phyloP scores from a whole-genome alignment of 2,113 vertebrate species.

The Cololabis saira region DNA sequence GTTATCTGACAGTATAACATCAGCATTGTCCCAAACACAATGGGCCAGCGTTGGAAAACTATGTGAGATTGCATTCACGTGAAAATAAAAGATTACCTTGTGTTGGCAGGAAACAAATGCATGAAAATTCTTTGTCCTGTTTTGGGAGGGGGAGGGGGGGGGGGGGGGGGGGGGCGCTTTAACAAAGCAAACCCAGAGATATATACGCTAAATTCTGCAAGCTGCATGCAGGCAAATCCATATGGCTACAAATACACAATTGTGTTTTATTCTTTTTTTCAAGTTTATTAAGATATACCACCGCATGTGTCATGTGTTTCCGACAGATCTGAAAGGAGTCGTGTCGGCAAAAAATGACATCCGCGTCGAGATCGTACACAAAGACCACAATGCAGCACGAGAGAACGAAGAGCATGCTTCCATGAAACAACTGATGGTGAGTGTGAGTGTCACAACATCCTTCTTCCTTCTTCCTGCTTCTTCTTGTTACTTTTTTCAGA shows the following conservation, averaged over 20 bases:
- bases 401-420: conserved; percentile 91
- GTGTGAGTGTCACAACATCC: conserved; percentile 76
- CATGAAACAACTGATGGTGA: conserved; percentile 99
- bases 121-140: conserved; percentile 66
- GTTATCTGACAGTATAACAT: conserved; percentile 78
- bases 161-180: conserved; percentile 34
- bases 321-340: conserved; percentile 94
- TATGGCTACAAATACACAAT: conserved; percentile 55
- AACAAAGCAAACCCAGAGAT: conserved; percentile 44
- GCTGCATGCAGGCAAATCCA: conserved; percentile 41
- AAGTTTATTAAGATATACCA: conserved; percentile 40
- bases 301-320: conserved; percentile 33
- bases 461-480: conserved; percentile 52
- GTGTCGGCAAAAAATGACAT: conserved; percentile 99
- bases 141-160: conserved; percentile 36
- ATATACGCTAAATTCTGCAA: conserved; percentile 53
- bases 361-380: conserved; percentile 97
- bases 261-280: conserved; percentile 30
- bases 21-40: conserved; percentile 69
- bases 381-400: conserved; percentile 90
- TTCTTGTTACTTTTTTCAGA: not conserved
- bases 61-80: conserved; percentile 66
- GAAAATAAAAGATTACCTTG: conserved; percentile 56
- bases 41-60: conserved; percentile 60
- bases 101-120: conserved; percentile 59